Percentiles rank a stretch among this genome's conserved stretches.
These are phyloP conservation scores for Lordiphosa andalusiaca DNA, from an alignment of 2,888 invertebrate species.

Conservation along the genomic window DNA sequence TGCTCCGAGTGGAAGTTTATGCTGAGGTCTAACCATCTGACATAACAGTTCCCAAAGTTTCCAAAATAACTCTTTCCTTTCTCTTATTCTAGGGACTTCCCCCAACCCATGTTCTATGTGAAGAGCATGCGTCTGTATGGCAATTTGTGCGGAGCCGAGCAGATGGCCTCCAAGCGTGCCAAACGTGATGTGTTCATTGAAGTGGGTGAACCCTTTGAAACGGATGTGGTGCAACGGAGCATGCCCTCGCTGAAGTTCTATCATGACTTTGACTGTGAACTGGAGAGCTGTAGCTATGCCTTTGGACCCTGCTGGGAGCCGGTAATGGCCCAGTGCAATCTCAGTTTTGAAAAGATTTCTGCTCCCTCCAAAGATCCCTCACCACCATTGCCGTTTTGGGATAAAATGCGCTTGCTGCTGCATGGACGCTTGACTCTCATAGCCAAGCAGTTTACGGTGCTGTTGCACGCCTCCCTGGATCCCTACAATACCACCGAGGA, in stretches of 20 bases:
- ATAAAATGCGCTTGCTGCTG: slow-evolving; percentile 93
- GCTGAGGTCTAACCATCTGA: slow-evolving; percentile 78
- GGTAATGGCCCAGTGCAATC: slow-evolving; percentile 81
- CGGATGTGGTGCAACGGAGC: slow-evolving; percentile 90
- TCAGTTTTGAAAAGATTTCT: slow-evolving; percentile 92
- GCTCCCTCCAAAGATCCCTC: slow-evolving; percentile 95
- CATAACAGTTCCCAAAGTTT: no score
- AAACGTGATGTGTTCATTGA: slow-evolving; percentile 83
- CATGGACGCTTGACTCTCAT: slow-evolving; percentile 96
- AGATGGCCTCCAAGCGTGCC: slow-evolving; percentile 85
- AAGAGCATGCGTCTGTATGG: slow-evolving; percentile 94
- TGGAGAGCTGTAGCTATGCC: slow-evolving; percentile 93
- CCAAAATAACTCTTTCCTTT: not conserved
- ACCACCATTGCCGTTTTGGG: slow-evolving; percentile 97
- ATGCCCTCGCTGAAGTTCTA: slow-evolving; percentile 98
- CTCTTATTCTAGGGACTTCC: slow-evolving; percentile 88
- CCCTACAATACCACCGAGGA: slow-evolving; percentile 99
- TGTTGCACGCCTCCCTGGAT: slow-evolving; percentile 97
- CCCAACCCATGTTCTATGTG: slow-evolving; percentile 93
- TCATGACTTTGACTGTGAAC: slow-evolving; percentile 97
- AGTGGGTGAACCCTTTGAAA: slow-evolving; percentile 91
- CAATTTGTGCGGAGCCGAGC: slow-evolving; percentile 93
- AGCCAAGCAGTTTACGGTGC: slow-evolving; percentile 92
- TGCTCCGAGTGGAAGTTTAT: slow-evolving; percentile 93
- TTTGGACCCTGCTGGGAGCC: slow-evolving; percentile 99